Conservation (phyloP, 92 coral and sea anemone genomes). For the Montipora capitata region DNA sequence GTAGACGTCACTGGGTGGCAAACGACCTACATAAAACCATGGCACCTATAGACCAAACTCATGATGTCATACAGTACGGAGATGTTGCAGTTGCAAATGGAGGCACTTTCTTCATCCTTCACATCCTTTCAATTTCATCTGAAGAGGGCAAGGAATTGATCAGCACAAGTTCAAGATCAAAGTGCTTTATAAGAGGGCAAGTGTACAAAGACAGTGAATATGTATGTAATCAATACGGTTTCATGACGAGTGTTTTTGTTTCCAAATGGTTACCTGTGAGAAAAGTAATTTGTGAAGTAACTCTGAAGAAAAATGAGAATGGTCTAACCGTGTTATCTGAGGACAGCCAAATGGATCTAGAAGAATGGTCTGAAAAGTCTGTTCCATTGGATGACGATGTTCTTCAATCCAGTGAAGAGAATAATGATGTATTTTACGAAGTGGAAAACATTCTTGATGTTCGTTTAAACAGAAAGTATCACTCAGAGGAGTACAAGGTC, state of each 20-base stretch:
- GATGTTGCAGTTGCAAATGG: neutral
- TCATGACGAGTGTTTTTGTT: conserved; percentile 20
- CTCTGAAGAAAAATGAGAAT: neutral
- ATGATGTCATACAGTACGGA: neutral
- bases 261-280: conserved; percentile 19
- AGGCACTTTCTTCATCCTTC: neutral
- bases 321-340: neutral
- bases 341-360: neutral
- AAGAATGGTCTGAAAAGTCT: neutral
- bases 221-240: neutral
- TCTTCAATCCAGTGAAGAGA: neutral
- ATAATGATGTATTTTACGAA: neutral
- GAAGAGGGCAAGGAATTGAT: neutral
- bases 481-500: neutral
- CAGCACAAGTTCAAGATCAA: conserved; percentile 22
- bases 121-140: neutral
- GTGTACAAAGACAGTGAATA: neutral
- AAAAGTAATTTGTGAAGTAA: neutral
- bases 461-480: neutral
- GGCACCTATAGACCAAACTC: neutral
- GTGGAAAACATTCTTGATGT: neutral
- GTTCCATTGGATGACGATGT: neutral
- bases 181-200: conserved; percentile 2
- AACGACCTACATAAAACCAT: neutral
- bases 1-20: neutral